Evolutionary conservation across 2,113 vertebrate species (phyloP), one percentile per base, ranked within the genome.

Genomic region (Brienomyrus longianalis): DNA sequence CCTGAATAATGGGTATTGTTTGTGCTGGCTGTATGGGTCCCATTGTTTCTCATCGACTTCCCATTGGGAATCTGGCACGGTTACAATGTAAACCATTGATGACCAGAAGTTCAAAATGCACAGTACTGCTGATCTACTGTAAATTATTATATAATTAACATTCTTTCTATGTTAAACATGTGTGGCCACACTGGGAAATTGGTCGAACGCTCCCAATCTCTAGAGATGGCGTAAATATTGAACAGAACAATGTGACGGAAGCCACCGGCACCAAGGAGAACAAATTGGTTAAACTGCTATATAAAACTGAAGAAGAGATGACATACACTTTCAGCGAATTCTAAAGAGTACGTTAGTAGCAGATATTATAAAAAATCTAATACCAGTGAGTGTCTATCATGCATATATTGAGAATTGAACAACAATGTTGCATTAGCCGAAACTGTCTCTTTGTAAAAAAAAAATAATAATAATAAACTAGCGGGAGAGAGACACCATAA

Each of bases 1-100:
- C 66, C 31, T 93, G 90, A 93, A 92, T 92, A 91, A 91, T 88
- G 70, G 48, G 88, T 83, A 93, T 92, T 91, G 91, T 93, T 92
- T 85, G 8, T 27, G 45, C 66, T n/a, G 51, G 59, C 47, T 92
- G 88, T 90, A 70, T 92, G 90, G 80, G 21, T 83, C 52, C 89
- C 52, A 86, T 90, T 91, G 91, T 90, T 77, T 86, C 77, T 70
- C 85, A 86, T 83, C 45, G 56, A 23, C 31, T 70, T 85, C 56
- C 70, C 89, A 86, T 83, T 83, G 5, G 86, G 84, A 66, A 77
- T 66, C 80, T 80, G 51, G 43, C 85, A 56, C 52, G 13, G 52
- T 31, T 59, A 89, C 89, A 91, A 89, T 89, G 56, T 88, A 74
- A 54, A 48, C 88, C 84, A 89, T 88, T 90, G 86, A 90, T 62